Conservation (phyloP, 2,797 vertebrate genomes). For the Otolemur crassicaudatus region DNA sequence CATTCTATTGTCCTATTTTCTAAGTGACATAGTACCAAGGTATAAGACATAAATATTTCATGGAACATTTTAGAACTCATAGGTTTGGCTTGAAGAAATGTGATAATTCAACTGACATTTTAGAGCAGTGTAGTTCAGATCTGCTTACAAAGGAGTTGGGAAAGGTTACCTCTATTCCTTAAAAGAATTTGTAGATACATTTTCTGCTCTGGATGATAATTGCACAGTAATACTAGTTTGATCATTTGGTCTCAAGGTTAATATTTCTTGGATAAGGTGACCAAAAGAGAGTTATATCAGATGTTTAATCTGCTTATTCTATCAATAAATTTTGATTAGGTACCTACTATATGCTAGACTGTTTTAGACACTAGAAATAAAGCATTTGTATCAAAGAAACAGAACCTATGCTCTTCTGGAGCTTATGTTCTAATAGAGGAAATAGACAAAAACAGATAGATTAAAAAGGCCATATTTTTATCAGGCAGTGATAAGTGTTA, state of each 20-base stretch:
- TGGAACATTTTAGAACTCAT: neutral
- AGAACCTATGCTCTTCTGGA: neutral
- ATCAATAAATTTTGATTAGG: constrained; percentile 15
- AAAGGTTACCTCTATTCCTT: constrained; percentile 26
- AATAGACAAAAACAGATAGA: neutral
- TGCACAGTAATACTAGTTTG: neutral
- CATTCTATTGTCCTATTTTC: constrained; percentile 3
- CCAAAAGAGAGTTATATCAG: neutral
- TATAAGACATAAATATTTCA: constrained; percentile 9
- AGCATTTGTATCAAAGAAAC: neutral
- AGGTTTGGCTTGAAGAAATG: neutral
- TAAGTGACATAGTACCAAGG: neutral
- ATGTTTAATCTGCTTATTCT: constrained; percentile 11
- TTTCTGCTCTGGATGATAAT: constrained; percentile 3
- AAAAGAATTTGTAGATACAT: neutral
- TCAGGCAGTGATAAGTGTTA: neutral
- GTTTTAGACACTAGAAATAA: neutral
- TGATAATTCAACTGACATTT: constrained; percentile 39
- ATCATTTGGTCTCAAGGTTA: constrained; percentile 5
- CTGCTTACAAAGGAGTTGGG: neutral
- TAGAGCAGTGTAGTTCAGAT: constrained; percentile 1
- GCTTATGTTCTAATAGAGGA: neutral
- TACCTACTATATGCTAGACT: neutral
- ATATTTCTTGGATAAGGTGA: neutral
- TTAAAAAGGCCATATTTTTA: neutral